Evolutionary conservation across 2,888 invertebrate species (phyloP).

Genomic region (Drosophila neoperkinsi): DNA sequence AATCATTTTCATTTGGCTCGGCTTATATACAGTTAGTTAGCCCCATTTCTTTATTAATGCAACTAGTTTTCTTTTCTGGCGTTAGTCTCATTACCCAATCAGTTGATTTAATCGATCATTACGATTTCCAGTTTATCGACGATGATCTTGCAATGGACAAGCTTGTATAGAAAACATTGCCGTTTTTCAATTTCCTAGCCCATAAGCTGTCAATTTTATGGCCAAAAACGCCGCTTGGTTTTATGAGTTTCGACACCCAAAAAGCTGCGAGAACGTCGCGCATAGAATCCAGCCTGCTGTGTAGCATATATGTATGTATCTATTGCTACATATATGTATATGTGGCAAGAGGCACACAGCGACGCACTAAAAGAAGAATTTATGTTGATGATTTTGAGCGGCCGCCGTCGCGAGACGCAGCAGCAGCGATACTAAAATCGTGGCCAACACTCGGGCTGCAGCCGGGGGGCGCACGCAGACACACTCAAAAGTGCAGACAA

Average conservation of each 20-base stretch:
- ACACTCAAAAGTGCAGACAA: slow-evolving; percentile 71
- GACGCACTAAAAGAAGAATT: slow-evolving; percentile 77
- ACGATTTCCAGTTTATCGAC: slow-evolving; percentile 56
- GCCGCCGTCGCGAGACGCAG: slow-evolving; percentile 43
- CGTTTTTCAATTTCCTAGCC: slow-evolving; percentile 75
- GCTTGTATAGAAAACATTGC: slow-evolving; percentile 30
- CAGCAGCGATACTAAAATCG: slow-evolving; percentile 14
- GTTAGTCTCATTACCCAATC: slow-evolving; percentile 42
- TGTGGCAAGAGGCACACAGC: not conserved
- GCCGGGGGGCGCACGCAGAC: slow-evolving; percentile 68
- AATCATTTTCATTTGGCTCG: slow-evolving; percentile 3
- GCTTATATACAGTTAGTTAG: slow-evolving; percentile 13
- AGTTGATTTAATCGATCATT: slow-evolving; percentile 55
- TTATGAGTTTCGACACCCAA: slow-evolving; percentile 79
- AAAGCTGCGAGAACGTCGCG: slow-evolving; percentile 29
- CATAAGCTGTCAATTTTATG: slow-evolving; percentile 81
- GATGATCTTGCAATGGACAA: slow-evolving; percentile 43
- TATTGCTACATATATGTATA: not conserved
- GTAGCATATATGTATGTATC: not conserved
- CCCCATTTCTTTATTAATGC: slow-evolving; percentile 6
- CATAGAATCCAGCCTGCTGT: slow-evolving; percentile 3
- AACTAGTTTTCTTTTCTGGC: not conserved
- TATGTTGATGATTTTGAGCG: slow-evolving; percentile 81
- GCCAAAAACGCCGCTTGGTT: slow-evolving; percentile 74
- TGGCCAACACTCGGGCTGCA: slow-evolving; percentile 22